Conservation (phyloP, 2,113 vertebrate genomes). For the Laticauda colubrina region DNA sequence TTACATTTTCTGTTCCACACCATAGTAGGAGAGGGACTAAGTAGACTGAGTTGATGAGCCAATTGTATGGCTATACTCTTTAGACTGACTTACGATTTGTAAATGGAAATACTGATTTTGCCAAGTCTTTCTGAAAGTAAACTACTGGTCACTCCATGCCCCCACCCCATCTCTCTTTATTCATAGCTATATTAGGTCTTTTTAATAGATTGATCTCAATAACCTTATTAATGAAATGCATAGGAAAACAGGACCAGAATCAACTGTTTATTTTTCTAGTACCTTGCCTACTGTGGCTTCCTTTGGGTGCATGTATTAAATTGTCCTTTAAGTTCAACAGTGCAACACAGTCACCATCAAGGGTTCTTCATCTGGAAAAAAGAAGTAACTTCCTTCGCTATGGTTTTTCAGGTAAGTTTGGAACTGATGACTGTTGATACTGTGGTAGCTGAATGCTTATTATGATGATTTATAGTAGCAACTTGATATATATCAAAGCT, state of each 20-base stretch:
- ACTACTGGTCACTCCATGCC: neutral
- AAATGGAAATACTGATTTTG: accelerated
- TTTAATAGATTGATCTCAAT: neutral
- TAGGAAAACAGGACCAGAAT: neutral
- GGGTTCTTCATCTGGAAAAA: neutral
- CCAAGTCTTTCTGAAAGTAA: neutral
- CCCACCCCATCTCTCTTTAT: accelerated
- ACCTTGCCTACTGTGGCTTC: neutral
- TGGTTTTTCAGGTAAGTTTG: slow-evolving; percentile 38
- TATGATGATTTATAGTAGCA: neutral
- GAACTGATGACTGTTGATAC: neutral
- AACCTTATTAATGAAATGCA: neutral
- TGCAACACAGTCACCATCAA: accelerated
- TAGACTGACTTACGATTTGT: neutral
- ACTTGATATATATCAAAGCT: neutral
- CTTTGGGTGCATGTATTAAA: neutral
- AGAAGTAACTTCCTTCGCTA: slow-evolving; percentile 25
- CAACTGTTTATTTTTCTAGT: neutral
- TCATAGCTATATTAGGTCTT: neutral
- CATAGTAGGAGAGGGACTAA: neutral
- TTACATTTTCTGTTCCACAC: neutral
- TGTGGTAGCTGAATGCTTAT: neutral
- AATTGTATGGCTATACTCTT: neutral
- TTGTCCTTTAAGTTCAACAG: accelerated
- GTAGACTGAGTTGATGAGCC: neutral